Base-by-base conservation (phyloP, 1,140 invertebrate genomes). In the Calosoma granatense region DNA sequence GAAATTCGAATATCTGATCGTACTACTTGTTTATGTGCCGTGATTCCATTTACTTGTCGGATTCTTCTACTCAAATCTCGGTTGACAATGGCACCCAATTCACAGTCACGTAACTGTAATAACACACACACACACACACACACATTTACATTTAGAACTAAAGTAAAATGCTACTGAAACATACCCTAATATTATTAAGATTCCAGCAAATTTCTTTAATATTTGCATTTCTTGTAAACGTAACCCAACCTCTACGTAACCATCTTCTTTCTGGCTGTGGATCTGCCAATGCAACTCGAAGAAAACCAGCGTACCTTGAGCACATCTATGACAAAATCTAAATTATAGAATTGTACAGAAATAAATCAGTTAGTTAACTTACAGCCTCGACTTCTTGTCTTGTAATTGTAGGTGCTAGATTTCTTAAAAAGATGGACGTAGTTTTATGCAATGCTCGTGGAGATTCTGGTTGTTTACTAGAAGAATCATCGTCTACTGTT, bases 151-250 rank as follows among this genome's bases (percentile, higher is more conserved):
- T n/a, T n/a, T n/a, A 6, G 4, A 14, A 30, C 14, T 6, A 30
- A 30, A 30, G 14, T 30, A 6, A 30, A 30, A 30, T 30, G 14
- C 14, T 30, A 36, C 22, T 15, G 1, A 53, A 41, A 70, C 72
- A 74, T 74, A 93, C 88, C 64, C 92, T 75, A 59, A 97, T 94
- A 65, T 95, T 97, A 68, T 98, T 98, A 9, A 99, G 79, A 71
- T 92, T 95, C 95, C 95, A 99, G 72, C 97, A 99, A 58, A 99
- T 98, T 72, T 99, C 95, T 72, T 98, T 98, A 59, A 99, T 98
- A 70, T 98, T 98, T 4, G 98, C 95, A 68, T 94, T 87, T 36
- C 93, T 77, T 63, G 94, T 88, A 74, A 98, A 99, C 0, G 97
- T 98, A 2, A 98, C 94, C 97, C 97, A 99, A 41, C 94, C 97